Base-by-base conservation (phyloP, 2,797 vertebrate genomes). In the Philypnodon macrostomus region DNA sequence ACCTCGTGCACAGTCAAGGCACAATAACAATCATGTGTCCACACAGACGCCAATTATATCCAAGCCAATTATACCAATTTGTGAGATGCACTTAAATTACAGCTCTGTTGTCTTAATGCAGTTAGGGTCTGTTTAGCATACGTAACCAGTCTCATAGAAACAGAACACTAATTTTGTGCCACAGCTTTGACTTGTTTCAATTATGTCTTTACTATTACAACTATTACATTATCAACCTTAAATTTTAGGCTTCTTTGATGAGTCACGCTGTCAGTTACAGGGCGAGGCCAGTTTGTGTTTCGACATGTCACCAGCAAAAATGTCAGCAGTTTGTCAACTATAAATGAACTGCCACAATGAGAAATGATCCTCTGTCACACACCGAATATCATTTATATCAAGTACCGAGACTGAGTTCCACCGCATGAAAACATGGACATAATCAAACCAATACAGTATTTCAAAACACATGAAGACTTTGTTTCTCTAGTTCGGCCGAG, bases 11-110 rank as follows among this genome's bases (percentile, higher is more conserved):
- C 65, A 54, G 76, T 75, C 74, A 58, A 64, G 47, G 70, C 83
- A 79, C 83, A 85, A 82, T 80, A 80, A 83, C 74, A 83, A 84
- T 75, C 73, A 76, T 72, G 79, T 82, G 82, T 81, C 79, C 72
- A 81, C 79, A 79, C 56, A 52, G 69, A 84, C 35, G 71, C 65
- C 82, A 77, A 75, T 82, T 84, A 84, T 62, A 73, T 75, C 59
- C 39, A 32, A 67, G 75, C 79, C 79, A 86, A 86, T 87, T 85
- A 85, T 6, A 73, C 34, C 62, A 77, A 84, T 87, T 82, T 85
- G 51, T 21, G 14, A 58, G 60, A 68, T 45, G 10, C 51, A 49
- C 57, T 76, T 56, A 75, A 69, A 63, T 67, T 38, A 51, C 9
- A 18, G 29, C 34, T n/a, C 52, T 49, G 44, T 70, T 66, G 5